Evolutionary conservation across 1,140 invertebrate species (phyloP).

Genomic region (Apis dorsata): DNA sequence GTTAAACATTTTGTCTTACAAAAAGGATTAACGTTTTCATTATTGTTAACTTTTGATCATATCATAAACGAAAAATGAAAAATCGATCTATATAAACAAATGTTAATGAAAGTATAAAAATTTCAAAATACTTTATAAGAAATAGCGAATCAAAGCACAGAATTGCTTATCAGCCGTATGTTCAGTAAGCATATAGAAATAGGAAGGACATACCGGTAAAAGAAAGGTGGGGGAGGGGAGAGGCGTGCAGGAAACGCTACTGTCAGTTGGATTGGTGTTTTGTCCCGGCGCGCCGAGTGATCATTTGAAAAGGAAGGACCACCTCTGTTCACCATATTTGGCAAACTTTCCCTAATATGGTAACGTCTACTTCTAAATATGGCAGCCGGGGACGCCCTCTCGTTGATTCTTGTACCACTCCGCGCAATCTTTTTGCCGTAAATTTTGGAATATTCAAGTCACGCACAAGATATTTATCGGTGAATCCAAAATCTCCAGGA

Average conservation of each 20-base stretch:
- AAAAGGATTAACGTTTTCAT: neutral
- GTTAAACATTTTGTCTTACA: neutral
- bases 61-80: neutral
- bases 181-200: constrained; percentile 57
- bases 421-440: constrained; percentile 55
- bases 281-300: constrained; percentile 73
- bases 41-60: neutral
- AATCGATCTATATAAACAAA: constrained; percentile 15
- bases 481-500: neutral
- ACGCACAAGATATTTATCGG: too few relatives aligned
- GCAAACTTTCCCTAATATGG: constrained; percentile 87
- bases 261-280: constrained; percentile 79
- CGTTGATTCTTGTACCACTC: constrained; percentile 77
- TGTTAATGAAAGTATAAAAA: constrained; percentile 9
- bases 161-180: constrained; percentile 45
- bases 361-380: constrained; percentile 87
- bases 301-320: constrained; percentile 78
- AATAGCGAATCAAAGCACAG: constrained; percentile 28
- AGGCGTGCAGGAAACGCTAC: constrained; percentile 78
- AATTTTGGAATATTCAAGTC: constrained; percentile 44
- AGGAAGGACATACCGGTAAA: constrained; percentile 48
- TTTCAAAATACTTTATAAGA: constrained; percentile 13
- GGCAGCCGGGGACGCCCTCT: constrained; percentile 84
- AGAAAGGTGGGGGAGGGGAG: constrained; percentile 59
- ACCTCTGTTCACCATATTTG: constrained; percentile 86